Evolutionary conservation across 2,113 vertebrate genomes (phyloP).

Genomic region (Plecturocebus donacophilus): DNA sequence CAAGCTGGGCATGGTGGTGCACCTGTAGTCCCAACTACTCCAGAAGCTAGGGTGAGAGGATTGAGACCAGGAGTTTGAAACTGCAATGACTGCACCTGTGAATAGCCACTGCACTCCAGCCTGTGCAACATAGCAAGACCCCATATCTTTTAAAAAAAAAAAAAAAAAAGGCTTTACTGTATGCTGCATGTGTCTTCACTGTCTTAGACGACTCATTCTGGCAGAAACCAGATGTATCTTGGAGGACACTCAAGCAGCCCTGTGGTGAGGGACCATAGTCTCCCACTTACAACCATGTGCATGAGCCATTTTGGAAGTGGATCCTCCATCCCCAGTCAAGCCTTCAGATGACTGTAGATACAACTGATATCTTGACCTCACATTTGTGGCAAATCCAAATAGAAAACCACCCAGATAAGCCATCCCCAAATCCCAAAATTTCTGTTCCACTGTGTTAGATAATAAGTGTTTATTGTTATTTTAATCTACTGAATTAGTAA

Average conservation of each 20-base stretch:
- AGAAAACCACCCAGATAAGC: background rate
- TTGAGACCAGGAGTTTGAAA: background rate
- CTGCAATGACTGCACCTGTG: background rate
- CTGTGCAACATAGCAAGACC: background rate
- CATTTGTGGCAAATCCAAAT: background rate
- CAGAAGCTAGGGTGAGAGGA: background rate
- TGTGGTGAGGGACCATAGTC: background rate
- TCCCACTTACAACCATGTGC: background rate
- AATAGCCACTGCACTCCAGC: background rate
- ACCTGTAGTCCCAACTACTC: background rate
- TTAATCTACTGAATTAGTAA: background rate
- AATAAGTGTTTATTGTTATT: background rate
- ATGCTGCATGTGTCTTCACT: background rate
- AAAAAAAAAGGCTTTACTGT: background rate
- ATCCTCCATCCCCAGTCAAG: background rate
- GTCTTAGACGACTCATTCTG: background rate
- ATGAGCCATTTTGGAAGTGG: background rate
- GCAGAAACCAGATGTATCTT: background rate
- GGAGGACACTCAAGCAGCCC: background rate
- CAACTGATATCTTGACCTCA: background rate
- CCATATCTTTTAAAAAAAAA: background rate
- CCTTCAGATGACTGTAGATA: background rate
- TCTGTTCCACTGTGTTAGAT: background rate
- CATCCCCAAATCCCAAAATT: background rate
- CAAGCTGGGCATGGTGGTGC: background rate